phyloP scores from a whole-genome alignment of 2,888 invertebrate genomes.

The Leptinotarsa haldemani region DNA sequence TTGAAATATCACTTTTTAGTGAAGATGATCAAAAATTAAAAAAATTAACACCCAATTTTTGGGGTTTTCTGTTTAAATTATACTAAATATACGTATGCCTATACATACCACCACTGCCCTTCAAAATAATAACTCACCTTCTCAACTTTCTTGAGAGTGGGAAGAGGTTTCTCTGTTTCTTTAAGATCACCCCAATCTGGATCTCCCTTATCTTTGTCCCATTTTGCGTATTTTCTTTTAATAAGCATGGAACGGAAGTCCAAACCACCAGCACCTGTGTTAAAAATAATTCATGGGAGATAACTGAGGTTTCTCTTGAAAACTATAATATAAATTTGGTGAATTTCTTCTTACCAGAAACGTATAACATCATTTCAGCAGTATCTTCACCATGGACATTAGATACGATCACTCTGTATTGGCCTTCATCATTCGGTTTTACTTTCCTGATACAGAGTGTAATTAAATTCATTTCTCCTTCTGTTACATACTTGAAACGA shows the following conservation, averaged over 20 bases:
- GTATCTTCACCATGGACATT: constrained; percentile 96
- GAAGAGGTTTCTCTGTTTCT: constrained; percentile 88
- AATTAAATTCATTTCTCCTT: constrained; percentile 91
- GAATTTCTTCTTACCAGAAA: constrained; percentile 79
- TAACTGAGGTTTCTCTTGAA: neutral
- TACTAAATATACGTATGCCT: neutral
- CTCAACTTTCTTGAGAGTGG: constrained; percentile 91
- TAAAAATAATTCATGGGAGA: constrained; percentile 57
- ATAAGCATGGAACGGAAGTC: constrained; percentile 99
- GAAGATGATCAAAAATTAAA: no score
- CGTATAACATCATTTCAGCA: constrained; percentile 95
- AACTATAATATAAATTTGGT: neutral
- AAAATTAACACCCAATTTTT: no score
- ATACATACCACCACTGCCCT: neutral
- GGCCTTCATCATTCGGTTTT: constrained; percentile 96
- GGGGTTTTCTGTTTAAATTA: no score
- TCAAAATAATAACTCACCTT: constrained; percentile 71
- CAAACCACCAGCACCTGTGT: constrained; percentile 92
- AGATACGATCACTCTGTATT: constrained; percentile 91
- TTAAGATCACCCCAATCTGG: constrained; percentile 95
- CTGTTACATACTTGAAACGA: constrained; percentile 93
- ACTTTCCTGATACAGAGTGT: constrained; percentile 96
- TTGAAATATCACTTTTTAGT: no score
- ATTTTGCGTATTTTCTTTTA: constrained; percentile 94
- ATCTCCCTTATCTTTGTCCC: constrained; percentile 91